phyloP scores from a whole-genome alignment of 2,113 vertebrate genomes.

The Eidolon helvum region DNA sequence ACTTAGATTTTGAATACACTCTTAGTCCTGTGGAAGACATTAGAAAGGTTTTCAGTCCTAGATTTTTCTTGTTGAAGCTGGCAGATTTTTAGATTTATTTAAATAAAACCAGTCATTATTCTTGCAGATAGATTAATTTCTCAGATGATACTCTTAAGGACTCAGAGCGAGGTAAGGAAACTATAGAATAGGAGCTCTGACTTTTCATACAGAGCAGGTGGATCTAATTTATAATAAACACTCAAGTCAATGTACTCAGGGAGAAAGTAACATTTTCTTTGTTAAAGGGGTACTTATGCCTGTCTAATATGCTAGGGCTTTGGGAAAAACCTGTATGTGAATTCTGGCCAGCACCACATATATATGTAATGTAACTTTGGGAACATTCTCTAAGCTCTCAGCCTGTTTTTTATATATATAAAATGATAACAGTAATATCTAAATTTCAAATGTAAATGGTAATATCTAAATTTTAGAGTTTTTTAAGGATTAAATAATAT shows the following conservation, averaged over 20 bases:
- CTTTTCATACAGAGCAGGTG: background rate
- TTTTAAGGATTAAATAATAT: constrained; percentile 31
- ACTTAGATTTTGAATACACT: background rate
- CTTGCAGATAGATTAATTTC: background rate
- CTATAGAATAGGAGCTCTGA: background rate
- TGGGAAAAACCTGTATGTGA: background rate
- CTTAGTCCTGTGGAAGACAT: background rate
- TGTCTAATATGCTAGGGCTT: background rate
- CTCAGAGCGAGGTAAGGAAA: background rate
- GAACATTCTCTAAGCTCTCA: background rate
- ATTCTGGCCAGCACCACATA: background rate
- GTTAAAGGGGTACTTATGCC: background rate
- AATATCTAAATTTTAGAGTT: background rate
- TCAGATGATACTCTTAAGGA: background rate
- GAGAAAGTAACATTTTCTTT: constrained; percentile 30
- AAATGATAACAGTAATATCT: constrained; percentile 2
- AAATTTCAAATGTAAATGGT: background rate
- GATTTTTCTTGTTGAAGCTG: background rate
- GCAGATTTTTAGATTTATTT: constrained; percentile 3
- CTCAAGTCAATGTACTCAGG: background rate
- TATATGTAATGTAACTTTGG: background rate
- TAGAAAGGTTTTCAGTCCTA: background rate
- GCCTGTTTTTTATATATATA: background rate
- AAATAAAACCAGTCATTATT: constrained; percentile 24
- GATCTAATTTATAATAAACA: background rate